Base-by-base conservation (phyloP, 2,113 vertebrate species). In the Erythrolamprus reginae region DNA sequence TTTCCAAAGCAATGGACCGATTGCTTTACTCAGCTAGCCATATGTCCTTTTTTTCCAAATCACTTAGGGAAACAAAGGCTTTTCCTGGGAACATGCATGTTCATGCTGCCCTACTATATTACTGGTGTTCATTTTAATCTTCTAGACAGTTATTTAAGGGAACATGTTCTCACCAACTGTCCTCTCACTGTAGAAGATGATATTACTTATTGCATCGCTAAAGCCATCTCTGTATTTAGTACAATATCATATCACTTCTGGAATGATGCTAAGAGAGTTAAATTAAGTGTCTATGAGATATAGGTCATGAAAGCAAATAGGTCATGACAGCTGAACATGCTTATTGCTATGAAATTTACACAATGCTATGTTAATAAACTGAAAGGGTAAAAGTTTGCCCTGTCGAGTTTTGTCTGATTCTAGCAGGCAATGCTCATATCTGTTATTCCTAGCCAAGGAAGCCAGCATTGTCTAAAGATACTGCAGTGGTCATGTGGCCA, bases 101-200 rank as follows among this genome's bases (percentile, higher is more conserved):
- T 88, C 86, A 48, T 6, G 7, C 58, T 82, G 51, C 33, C 61
- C 12, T 87, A 33, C 24, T 55, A 15, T 38, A 45, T 33, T 83
- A 26, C 45, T n/a, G 50, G 15, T 24, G 45, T 70, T 58, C 42
- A 56, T 58, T 53, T 87, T 82, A 82, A 50, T 52, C 70, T 82
- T 88, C 26, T 82, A 28, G 58, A n/a, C 42, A 53, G 89, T 84
- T 91, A 91, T 91, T 84, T 88, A 88, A 84, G 53, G 70, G 15
- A 83, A 10, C n/a, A 61, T 61, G 77, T 13, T 91, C 8, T 83
- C 52, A 51, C 47, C 50, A 28, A 33, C 42, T 61, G 53, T 82
- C 70, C 82, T 38, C 17, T 77, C 65, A 33, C 47, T 91, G 65
- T 19, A 12, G 86, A 55, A 83, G 86, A 50, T 38, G 45, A 87